A percentile compares a stretch with the other conserved stretches of the same genome.
Evolutionary conservation across 1,140 invertebrate genomes (phyloP).

Genomic region (Drosophila ercepeae): DNA sequence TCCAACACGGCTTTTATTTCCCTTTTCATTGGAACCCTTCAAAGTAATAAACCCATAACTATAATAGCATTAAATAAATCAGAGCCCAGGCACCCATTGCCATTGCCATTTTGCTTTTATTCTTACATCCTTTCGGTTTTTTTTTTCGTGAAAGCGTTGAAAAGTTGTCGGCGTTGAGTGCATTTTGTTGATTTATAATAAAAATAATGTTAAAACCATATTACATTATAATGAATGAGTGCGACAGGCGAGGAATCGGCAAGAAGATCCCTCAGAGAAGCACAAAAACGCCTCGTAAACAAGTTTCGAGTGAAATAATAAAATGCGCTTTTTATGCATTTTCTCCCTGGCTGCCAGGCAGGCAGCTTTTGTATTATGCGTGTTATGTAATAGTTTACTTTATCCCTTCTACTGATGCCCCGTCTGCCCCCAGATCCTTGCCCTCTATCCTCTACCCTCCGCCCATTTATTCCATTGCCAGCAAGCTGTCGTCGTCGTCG

Average conservation of each 20-base stretch:
- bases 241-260: slow-evolving; percentile 15
- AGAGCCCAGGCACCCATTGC: slow-evolving; percentile 28
- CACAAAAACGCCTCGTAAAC: slow-evolving; percentile 62
- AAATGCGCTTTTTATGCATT: slow-evolving; percentile 78
- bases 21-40: slow-evolving; percentile 12
- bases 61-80: slow-evolving; percentile 72
- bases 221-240: slow-evolving; percentile 72
- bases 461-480: neutral
- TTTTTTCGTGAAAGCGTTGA: neutral
- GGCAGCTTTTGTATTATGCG: slow-evolving; percentile 58
- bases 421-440: neutral
- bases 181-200: slow-evolving; percentile 78
- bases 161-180: slow-evolving; percentile 49
- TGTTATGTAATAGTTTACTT: slow-evolving; percentile 73
- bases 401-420: slow-evolving; percentile 4
- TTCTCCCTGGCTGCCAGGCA: slow-evolving; percentile 13
- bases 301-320: slow-evolving; percentile 79
- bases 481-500: slow-evolving; percentile 69
- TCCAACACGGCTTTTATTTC: neutral
- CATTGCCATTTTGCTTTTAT: slow-evolving; percentile 12
- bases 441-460: too few species aligned
- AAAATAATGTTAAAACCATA: slow-evolving; percentile 79
- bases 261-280: neutral
- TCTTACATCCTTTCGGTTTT: slow-evolving; percentile 11
- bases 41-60: slow-evolving; percentile 53